Evolutionary conservation across 2,888 invertebrate genomes (phyloP), one percentile per base, ranked within the genome.

Genomic region (Folsomia candida): DNA sequence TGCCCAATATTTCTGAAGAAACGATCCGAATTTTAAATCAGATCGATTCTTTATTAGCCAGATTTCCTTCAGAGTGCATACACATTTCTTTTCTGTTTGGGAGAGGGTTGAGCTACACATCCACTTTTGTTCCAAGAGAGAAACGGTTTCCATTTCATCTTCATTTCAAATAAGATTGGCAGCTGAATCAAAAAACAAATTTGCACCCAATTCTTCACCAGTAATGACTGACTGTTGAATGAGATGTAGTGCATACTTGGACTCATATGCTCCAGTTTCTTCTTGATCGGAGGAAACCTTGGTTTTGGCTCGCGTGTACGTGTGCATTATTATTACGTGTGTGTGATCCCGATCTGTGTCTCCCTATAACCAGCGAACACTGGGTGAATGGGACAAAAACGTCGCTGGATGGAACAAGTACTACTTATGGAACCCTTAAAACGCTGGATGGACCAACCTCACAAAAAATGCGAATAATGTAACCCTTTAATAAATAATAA

Each of bases 101-200:
- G 14, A 37, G 4, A 37, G 37, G 37, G 37, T 37, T 37, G 37
- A 37, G 14, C 4, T 37, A 37, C 37, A 37, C 14, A 37, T n/a
- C n/a, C n/a, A n/a, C n/a, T n/a, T n/a, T n/a, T n/a, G n/a, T n/a
- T n/a, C n/a, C n/a, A n/a, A n/a, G n/a, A n/a, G n/a, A n/a, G n/a
- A 37, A 37, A 37, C 37, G 37, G 37, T 37, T 37, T 37, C 37
- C 37, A 37, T 37, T 37, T 37, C 37, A 20, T 47, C 54, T 54
- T 20, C 54, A 57, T 65, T 65, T 54, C 54, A 64, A 37, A 51
- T 47, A 14, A 72, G 74, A 76, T 76, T 76, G 76, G 73, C 73
- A 76, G 76, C 68, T 76, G 76, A 73, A 75, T 28, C 27, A 47
- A 69, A 68, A 65, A 69, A 70, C 67, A 73, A 71, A 71, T 75